Percentiles rank a stretch among this genome's conserved stretches.
These are phyloP conservation scores for Selenia dentaria DNA, from an alignment of 2,888 invertebrate genomes.

Conservation along the genomic window DNA sequence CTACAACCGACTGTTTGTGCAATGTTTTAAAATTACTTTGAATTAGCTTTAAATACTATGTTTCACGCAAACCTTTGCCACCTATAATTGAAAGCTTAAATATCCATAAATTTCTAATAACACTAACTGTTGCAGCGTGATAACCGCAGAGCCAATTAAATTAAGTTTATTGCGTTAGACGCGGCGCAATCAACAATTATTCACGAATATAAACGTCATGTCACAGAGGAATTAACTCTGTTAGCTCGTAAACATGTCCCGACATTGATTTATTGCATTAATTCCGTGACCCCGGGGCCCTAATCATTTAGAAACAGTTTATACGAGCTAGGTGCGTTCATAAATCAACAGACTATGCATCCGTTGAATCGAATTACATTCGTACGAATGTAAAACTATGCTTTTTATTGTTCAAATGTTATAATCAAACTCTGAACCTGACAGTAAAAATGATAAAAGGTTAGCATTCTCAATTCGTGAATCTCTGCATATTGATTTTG, in stretches of 20 bases:
- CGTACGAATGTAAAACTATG: neutral
- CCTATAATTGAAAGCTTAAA: slow-evolving; percentile 18
- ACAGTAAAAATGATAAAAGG: too few species aligned
- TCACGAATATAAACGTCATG: slow-evolving; percentile 82
- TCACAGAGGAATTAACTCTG: slow-evolving; percentile 80
- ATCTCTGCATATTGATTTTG: too few species aligned
- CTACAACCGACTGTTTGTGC: too few species aligned
- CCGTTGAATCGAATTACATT: neutral
- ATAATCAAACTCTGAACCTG: too few species aligned
- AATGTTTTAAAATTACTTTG: too few species aligned
- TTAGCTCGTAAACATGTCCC: slow-evolving; percentile 82
- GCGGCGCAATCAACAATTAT: slow-evolving; percentile 72
- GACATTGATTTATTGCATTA: slow-evolving; percentile 80
- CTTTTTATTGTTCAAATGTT: too few species aligned
- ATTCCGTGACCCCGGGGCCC: slow-evolving; percentile 63
- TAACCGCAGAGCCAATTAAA: slow-evolving; percentile 34
- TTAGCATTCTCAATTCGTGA: too few species aligned
- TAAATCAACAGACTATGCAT: slow-evolving; percentile 17
- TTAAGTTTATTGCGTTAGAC: slow-evolving; percentile 44
- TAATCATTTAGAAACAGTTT: slow-evolving; percentile 67
- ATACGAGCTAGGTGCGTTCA: slow-evolving; percentile 51
- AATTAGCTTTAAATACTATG: too few species aligned
- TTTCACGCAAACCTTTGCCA: neutral
- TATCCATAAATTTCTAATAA: slow-evolving; percentile 13
- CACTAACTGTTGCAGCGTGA: slow-evolving; percentile 20